Evolutionary conservation across 2,113 vertebrate species (phyloP).

Genomic region (Oreochromis spilurus): DNA sequence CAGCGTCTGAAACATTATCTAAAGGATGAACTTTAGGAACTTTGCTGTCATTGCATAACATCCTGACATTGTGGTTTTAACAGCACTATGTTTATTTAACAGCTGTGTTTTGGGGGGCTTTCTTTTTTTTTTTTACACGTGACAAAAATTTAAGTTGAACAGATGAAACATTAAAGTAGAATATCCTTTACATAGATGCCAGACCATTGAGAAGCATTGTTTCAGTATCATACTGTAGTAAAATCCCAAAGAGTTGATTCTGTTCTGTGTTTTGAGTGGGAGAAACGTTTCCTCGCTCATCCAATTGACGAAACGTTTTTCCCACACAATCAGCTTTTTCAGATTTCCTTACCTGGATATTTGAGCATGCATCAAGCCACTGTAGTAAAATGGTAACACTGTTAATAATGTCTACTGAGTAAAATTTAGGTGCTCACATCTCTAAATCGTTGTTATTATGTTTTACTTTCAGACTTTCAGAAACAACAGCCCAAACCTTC

Average conservation of each 20-base stretch:
- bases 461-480: background rate
- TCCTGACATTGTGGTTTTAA: background rate
- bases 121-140: fast-evolving
- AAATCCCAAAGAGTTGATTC: background rate
- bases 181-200: background rate
- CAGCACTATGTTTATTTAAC: background rate
- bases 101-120: background rate
- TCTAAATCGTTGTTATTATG: background rate
- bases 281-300: background rate
- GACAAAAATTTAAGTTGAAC: background rate
- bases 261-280: background rate
- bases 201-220: background rate
- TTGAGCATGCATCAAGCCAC: background rate
- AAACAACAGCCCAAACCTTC: background rate
- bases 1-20: background rate
- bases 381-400: background rate
- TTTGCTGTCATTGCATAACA: background rate
- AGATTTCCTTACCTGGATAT: background rate
- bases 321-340: background rate
- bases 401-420: background rate
- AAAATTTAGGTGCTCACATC: background rate
- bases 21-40: background rate
- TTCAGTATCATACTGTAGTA: background rate
- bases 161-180: background rate
- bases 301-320: background rate